phyloP scores from a whole-genome alignment of 92 coral and sea anemone genomes.

The Chrysogorgia sp. region DNA sequence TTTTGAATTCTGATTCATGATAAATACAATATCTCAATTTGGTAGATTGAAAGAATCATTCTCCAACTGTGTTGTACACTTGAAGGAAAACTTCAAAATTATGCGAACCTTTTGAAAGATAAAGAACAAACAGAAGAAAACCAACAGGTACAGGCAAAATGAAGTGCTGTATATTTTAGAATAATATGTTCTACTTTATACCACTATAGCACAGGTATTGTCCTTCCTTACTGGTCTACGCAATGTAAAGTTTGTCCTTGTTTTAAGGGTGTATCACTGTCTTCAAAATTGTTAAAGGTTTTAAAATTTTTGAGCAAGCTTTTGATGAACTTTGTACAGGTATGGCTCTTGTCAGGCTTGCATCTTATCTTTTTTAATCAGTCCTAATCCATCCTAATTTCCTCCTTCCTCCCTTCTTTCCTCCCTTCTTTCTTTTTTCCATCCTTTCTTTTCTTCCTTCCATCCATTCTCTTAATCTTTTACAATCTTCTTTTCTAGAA shows the following conservation, averaged over 20 bases:
- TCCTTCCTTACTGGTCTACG: too few species aligned
- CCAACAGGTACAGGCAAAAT: not conserved
- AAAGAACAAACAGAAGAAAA: not conserved
- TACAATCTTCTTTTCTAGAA: constrained; percentile 7
- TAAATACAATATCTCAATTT: not conserved
- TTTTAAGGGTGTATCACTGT: not conserved
- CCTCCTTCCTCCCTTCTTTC: not conserved
- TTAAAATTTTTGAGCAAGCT: constrained; percentile 85
- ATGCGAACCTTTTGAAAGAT: not conserved
- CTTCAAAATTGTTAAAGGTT: constrained; percentile 68
- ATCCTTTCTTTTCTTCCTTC: not conserved
- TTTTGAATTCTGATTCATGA: too few species aligned
- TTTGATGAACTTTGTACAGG: constrained; percentile 85
- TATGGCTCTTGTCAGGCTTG: constrained; percentile 9
- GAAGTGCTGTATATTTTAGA: not conserved
- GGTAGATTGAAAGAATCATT: constrained; percentile 27
- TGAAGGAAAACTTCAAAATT: constrained; percentile 17
- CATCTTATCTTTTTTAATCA: not conserved
- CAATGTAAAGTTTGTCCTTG: not conserved
- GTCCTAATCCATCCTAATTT: not conserved
- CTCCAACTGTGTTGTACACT: constrained; percentile 19
- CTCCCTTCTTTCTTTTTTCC: constrained; percentile 1
- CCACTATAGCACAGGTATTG: too few species aligned
- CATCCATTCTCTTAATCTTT: not conserved
- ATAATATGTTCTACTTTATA: too few species aligned